phyloP scores from a whole-genome alignment of 2,888 invertebrate species.

The Pseudoips prasinana region DNA sequence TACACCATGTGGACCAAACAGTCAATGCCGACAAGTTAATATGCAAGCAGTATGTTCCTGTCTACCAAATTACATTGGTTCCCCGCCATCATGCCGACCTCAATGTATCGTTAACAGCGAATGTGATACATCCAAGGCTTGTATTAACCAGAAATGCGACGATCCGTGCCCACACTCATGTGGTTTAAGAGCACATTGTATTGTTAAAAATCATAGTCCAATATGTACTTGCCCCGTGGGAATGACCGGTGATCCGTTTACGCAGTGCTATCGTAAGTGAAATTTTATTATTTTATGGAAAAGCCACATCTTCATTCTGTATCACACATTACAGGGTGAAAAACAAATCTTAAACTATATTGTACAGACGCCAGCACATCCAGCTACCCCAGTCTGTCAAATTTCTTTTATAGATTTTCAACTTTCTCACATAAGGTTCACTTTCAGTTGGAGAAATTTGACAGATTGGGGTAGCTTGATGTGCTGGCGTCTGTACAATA shows the following conservation, averaged over 20 bases:
- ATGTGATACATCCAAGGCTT: slow-evolving; percentile 91
- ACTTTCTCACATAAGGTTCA: too few species aligned
- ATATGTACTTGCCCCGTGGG: slow-evolving; percentile 92
- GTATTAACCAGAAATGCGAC: slow-evolving; percentile 91
- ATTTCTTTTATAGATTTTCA: too few species aligned
- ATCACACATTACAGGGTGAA: not conserved
- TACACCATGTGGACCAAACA: slow-evolving; percentile 93
- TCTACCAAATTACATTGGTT: slow-evolving; percentile 88
- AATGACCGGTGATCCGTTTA: slow-evolving; percentile 94
- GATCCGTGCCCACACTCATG: slow-evolving; percentile 95
- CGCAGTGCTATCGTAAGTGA: slow-evolving; percentile 87
- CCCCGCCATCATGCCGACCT: slow-evolving; percentile 91
- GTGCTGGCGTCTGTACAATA: too few species aligned
- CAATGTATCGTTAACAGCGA: slow-evolving; percentile 94
- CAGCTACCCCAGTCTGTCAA: too few species aligned
- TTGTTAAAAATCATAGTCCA: slow-evolving; percentile 92
- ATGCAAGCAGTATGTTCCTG: slow-evolving; percentile 93
- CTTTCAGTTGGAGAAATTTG: too few species aligned
- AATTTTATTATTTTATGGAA: too few species aligned
- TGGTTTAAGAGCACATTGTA: slow-evolving; percentile 92
- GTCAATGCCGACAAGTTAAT: slow-evolving; percentile 90
- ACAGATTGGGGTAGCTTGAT: too few species aligned
- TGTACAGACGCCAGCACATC: too few species aligned
- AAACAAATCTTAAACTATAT: too few species aligned
- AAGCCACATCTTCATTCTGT: too few species aligned